Evolutionary conservation across 2,888 invertebrate species (phyloP).

Genomic region (Dynastes hyllus): DNA sequence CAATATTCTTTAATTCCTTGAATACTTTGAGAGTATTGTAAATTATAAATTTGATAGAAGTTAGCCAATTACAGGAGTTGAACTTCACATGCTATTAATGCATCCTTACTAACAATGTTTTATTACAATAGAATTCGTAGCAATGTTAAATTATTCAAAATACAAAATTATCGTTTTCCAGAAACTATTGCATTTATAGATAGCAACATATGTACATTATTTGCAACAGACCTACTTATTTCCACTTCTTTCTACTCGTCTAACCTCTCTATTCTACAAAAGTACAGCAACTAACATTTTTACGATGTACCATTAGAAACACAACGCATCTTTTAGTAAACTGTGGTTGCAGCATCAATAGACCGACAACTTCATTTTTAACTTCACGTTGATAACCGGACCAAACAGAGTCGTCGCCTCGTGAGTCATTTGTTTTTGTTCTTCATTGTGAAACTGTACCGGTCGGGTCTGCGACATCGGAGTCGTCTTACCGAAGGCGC

Average conservation of each 20-base stretch:
- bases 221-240: no score
- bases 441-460: conserved; percentile 4
- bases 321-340: conserved; percentile 6
- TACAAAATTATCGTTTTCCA: no score
- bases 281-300: conserved; percentile 19
- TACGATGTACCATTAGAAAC: conserved; percentile 20
- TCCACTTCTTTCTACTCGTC: not conserved
- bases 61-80: no score
- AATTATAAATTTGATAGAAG: no score
- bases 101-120: no score
- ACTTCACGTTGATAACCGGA: conserved; percentile 4
- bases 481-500: conserved; percentile 4
- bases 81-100: no score
- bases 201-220: no score
- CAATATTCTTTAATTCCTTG: no score
- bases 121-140: no score
- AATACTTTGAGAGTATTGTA: no score
- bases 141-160: no score
- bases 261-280: conserved; percentile 3
- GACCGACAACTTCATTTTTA: not conserved
- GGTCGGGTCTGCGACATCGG: not conserved
- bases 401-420: not conserved
- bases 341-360: conserved; percentile 11
- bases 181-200: no score
- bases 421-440: conserved; percentile 12